Conservation (phyloP, 1,140 invertebrate genomes). For the Drosophila arizonae region DNA sequence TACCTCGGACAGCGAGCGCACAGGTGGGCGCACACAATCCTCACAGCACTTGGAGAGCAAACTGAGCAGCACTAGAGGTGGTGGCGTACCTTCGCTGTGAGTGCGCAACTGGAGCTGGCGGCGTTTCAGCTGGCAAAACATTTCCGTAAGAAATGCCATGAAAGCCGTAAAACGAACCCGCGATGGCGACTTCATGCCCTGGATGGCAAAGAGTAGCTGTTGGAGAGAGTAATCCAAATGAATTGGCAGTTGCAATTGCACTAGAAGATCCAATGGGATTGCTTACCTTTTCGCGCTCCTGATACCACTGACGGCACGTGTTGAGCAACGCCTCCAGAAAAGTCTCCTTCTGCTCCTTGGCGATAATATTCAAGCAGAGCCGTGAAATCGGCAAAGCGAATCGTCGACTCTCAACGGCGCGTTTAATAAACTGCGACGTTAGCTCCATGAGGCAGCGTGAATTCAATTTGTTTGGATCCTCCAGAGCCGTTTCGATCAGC, state of each 20-base stretch:
- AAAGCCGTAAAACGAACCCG: constrained; percentile 90
- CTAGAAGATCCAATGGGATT: too few species aligned
- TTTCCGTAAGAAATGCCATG: constrained; percentile 94
- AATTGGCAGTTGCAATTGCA: neutral
- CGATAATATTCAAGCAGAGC: constrained; percentile 92
- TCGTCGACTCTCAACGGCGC: constrained; percentile 89
- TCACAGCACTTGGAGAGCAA: constrained; percentile 93
- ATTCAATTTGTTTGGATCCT: constrained; percentile 91
- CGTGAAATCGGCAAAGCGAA: constrained; percentile 91
- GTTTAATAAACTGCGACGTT: constrained; percentile 90
- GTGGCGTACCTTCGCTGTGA: constrained; percentile 87
- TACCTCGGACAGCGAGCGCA: constrained; percentile 90
- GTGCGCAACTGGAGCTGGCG: constrained; percentile 88
- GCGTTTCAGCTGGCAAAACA: constrained; percentile 92
- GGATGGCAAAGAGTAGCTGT: constrained; percentile 76
- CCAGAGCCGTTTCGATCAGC: constrained; percentile 88
- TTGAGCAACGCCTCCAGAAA: constrained; percentile 94
- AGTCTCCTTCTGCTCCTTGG: constrained; percentile 93
- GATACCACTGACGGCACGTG: constrained; percentile 94
- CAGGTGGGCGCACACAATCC: constrained; percentile 90
- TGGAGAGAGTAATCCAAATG: neutral
- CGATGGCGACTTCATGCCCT: constrained; percentile 80
- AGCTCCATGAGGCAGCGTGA: constrained; percentile 92
- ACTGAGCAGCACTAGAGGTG: constrained; percentile 89
- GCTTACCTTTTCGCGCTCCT: constrained; percentile 88